A percentile compares a stretch with the other conserved stretches of the same genome.
These are phyloP conservation scores for Pollachius pollachius DNA, from an alignment of 2,113 vertebrate genomes.

Conservation along the genomic window DNA sequence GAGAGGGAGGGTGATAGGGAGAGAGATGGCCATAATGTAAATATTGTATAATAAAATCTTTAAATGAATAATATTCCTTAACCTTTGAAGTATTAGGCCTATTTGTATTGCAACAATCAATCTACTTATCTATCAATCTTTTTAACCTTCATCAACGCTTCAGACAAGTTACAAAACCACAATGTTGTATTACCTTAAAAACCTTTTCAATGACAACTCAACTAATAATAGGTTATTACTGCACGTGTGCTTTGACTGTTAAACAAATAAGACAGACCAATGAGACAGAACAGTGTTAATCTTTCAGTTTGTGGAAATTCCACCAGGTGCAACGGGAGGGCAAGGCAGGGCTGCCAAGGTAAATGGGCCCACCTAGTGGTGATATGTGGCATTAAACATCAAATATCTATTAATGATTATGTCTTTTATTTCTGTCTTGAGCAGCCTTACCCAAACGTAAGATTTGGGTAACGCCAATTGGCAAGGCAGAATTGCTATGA, in stretches of 20 bases:
- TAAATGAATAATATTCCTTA: neutral
- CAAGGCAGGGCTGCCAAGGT: neutral
- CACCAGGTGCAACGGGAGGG: neutral
- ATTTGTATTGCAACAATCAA: neutral
- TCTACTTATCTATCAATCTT: neutral
- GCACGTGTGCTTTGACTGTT: neutral
- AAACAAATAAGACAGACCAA: too few relatives aligned
- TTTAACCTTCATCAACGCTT: neutral
- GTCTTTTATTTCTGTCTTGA: too few relatives aligned
- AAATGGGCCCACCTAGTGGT: constrained; percentile 33
- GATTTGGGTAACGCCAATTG: too few relatives aligned
- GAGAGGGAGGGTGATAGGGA: constrained; percentile 54
- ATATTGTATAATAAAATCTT: neutral
- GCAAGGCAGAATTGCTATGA: too few relatives aligned
- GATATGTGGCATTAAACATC: neutral
- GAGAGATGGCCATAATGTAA: neutral
- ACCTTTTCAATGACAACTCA: neutral
- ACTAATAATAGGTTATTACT: constrained; percentile 11
- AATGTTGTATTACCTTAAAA: too few relatives aligned
- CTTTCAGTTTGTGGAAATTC: neutral
- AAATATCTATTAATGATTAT: too few relatives aligned
- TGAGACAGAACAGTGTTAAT: neutral
- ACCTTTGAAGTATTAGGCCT: neutral
- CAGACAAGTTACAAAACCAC: too few relatives aligned
- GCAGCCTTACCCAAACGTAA: too few relatives aligned